phyloP scores from a whole-genome alignment of 1,140 invertebrate genomes.

The Drosophila orena region DNA sequence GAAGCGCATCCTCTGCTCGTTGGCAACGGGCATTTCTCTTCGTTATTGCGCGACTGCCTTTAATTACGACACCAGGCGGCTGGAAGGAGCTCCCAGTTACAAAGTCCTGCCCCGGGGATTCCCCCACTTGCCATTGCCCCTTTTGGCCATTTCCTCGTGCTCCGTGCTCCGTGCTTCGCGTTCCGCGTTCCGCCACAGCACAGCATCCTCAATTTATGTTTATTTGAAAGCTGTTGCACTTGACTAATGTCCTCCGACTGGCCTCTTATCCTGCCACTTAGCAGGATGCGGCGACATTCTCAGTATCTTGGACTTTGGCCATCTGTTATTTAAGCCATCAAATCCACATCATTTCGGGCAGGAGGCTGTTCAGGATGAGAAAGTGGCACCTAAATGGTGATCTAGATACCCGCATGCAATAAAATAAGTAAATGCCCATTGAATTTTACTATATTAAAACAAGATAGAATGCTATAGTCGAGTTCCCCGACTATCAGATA shows the following conservation, averaged over 20 bases:
- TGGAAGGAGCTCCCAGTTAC: conserved; percentile 12
- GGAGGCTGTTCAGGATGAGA: not conserved
- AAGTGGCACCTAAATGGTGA: no score
- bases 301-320: conserved; percentile 1
- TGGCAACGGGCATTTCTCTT: conserved; percentile 71
- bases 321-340: conserved; percentile 1
- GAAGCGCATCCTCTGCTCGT: conserved; percentile 38
- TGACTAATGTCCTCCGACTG: conserved; percentile 47
- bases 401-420: no score
- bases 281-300: conserved; percentile 1
- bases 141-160: not conserved
- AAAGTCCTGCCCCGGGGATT: conserved; percentile 21
- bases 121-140: conserved; percentile 3
- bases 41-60: conserved; percentile 68
- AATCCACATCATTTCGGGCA: not conserved
- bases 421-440: no score
- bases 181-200: not conserved
- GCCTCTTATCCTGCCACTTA: conserved; percentile 26
- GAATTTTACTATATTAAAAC: no score
- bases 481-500: no score
- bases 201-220: conserved; percentile 72
- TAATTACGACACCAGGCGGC: conserved; percentile 69
- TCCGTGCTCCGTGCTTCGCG: not conserved
- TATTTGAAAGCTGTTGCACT: conserved; percentile 62
- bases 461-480: no score